Percentiles rank a stretch among this genome's conserved stretches.
Conservation (phyloP, 2,888 invertebrate genomes). For the Eristalis arbustorum region DNA sequence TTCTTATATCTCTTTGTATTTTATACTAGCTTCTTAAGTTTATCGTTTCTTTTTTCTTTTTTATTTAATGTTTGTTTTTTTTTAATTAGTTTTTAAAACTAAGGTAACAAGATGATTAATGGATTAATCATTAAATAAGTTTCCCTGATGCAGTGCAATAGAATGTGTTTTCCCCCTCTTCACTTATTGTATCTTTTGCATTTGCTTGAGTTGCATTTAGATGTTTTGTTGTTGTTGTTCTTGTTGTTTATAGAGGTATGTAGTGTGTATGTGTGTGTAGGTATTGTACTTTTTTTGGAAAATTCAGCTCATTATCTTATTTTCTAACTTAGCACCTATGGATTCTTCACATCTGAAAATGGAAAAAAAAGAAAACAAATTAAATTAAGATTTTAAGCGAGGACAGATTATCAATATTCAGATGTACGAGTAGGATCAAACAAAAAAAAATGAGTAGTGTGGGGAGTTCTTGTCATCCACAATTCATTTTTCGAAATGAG, state of each 20-base stretch:
- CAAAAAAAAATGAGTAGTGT: too few relatives aligned
- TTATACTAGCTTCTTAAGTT: slow-evolving; percentile 68
- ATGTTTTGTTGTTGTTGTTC: slow-evolving; percentile 3
- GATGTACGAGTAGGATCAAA: too few relatives aligned
- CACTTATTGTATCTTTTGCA: not conserved
- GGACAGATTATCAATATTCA: too few relatives aligned
- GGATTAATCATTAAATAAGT: slow-evolving; percentile 54
- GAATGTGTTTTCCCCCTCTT: slow-evolving; percentile 26
- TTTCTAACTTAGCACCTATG: slow-evolving; percentile 80
- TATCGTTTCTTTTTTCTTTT: slow-evolving; percentile 33
- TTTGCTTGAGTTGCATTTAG: slow-evolving; percentile 28
- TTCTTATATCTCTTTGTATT: slow-evolving; percentile 66
- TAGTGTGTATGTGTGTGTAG: slow-evolving; percentile 53
- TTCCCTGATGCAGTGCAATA: slow-evolving; percentile 67
- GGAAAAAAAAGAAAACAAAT: slow-evolving; percentile 43
- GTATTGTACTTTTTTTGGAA: slow-evolving; percentile 67
- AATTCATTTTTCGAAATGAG: too few relatives aligned
- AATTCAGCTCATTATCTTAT: slow-evolving; percentile 75
- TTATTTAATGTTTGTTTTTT: slow-evolving; percentile 7
- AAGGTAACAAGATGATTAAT: slow-evolving; percentile 67
- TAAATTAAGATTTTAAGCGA: too few relatives aligned
- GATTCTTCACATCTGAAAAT: slow-evolving; percentile 79
- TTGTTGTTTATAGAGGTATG: slow-evolving; percentile 47
- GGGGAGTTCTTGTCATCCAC: too few relatives aligned
- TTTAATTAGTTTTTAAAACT: slow-evolving; percentile 65